Percentiles rank a stretch among this genome's conserved stretches.
Evolutionary conservation across 2,888 invertebrate species (phyloP).

Genomic region (Nasonia oneida): DNA sequence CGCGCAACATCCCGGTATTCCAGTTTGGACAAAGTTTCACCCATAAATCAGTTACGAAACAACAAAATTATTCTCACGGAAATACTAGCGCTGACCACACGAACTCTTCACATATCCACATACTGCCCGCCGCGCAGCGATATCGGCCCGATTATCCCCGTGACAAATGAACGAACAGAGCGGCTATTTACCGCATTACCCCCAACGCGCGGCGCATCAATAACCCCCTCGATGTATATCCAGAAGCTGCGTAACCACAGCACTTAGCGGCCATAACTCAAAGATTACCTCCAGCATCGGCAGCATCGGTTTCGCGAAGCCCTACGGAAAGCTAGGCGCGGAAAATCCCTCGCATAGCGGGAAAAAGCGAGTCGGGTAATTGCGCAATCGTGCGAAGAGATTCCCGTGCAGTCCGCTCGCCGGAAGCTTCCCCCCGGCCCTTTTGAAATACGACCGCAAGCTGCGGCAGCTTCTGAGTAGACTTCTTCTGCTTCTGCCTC

Average conservation of each 20-base stretch:
- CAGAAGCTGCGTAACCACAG: neutral
- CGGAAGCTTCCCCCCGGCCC: conserved; percentile 53
- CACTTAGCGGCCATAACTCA: conserved; percentile 9
- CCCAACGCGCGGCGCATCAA: neutral
- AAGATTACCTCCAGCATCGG: neutral
- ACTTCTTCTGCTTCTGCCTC: neutral
- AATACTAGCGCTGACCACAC: too few species aligned
- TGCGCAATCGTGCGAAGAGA: conserved; percentile 63
- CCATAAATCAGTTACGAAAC: too few species aligned
- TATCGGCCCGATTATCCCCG: neutral
- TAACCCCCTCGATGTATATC: neutral
- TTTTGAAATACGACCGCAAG: conserved; percentile 39
- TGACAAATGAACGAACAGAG: conserved; percentile 4
- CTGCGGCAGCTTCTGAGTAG: conserved; percentile 5
- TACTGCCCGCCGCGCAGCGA: too few species aligned
- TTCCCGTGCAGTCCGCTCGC: conserved; percentile 11
- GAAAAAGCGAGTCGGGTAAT: conserved; percentile 59
- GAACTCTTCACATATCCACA: too few species aligned
- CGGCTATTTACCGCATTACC: neutral
- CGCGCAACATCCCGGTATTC: neutral
- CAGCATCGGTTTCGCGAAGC: neutral
- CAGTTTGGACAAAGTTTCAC: neutral
- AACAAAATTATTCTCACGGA: too few species aligned
- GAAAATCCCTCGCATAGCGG: conserved; percentile 1
- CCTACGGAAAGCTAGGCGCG: neutral